Percentiles rank a stretch among this genome's conserved stretches.
Conservation (phyloP, 2,113 vertebrate genomes). For the Rostratula benghalensis region DNA sequence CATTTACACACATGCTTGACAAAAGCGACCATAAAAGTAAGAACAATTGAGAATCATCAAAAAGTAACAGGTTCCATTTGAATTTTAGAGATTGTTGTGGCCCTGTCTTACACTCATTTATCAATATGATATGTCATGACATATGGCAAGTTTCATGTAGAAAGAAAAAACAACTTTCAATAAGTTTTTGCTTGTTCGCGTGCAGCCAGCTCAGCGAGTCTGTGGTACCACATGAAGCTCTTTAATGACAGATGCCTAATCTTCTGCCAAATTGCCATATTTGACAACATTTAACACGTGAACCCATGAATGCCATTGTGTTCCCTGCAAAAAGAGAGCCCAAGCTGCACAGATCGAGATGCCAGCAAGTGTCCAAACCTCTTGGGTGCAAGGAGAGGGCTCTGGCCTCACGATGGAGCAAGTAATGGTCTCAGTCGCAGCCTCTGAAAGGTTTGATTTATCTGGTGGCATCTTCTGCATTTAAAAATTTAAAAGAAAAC, state of each 20-base stretch:
- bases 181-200: background rate
- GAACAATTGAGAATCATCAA: background rate
- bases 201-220: background rate
- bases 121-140: background rate
- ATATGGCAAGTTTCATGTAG: background rate
- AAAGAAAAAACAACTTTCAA: no score
- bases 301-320: background rate
- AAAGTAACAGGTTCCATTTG: background rate
- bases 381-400: background rate
- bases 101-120: background rate
- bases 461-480: background rate
- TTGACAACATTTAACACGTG: background rate
- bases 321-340: background rate
- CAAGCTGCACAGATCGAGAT: background rate
- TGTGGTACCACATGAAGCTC: background rate
- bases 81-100: background rate
- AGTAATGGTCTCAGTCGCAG: background rate
- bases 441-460: background rate
- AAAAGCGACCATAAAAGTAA: background rate
- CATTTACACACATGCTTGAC: rapidly evolving
- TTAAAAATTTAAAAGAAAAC: background rate
- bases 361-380: background rate
- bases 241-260: background rate
- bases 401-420: background rate
- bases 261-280: background rate